These are phyloP conservation scores for Symphodus melops DNA, from an alignment of 2,113 vertebrate genomes.

Conservation along the genomic window DNA sequence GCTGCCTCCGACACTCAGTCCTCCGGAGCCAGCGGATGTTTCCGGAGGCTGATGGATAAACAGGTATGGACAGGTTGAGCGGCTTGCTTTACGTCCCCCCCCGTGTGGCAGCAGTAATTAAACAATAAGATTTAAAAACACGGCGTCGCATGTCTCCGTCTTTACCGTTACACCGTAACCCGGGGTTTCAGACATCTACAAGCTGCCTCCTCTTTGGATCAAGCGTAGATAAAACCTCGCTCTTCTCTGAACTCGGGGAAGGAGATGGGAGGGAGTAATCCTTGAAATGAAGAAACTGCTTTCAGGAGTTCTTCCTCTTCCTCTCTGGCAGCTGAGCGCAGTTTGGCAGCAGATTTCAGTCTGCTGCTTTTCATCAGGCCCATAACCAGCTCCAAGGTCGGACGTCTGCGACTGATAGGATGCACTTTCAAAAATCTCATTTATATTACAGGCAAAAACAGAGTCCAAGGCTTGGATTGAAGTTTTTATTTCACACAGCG, in stretches of 20 bases:
- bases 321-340: not conserved
- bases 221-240: not conserved
- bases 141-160: not conserved
- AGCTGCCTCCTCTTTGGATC: constrained; percentile 1
- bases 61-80: constrained; percentile 33
- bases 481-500: not conserved
- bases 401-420: not conserved
- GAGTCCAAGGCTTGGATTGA: not conserved
- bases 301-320: not conserved
- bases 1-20: not conserved
- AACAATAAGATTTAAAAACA: constrained; percentile 2
- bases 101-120: constrained; percentile 5
- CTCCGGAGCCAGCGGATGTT: constrained; percentile 8
- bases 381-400: not conserved
- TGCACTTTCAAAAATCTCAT: not conserved
- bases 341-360: not conserved
- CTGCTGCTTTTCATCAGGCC: not conserved
- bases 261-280: constrained; percentile 1
- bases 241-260: not conserved
- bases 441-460: not conserved
- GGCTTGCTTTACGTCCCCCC: constrained; percentile 18
- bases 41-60: constrained; percentile 24
- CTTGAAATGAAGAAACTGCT: not conserved
- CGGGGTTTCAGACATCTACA: constrained; percentile 1
- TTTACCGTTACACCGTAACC: not conserved